phyloP scores from a whole-genome alignment of 2,888 invertebrate species.

The Mythimna loreyi region DNA sequence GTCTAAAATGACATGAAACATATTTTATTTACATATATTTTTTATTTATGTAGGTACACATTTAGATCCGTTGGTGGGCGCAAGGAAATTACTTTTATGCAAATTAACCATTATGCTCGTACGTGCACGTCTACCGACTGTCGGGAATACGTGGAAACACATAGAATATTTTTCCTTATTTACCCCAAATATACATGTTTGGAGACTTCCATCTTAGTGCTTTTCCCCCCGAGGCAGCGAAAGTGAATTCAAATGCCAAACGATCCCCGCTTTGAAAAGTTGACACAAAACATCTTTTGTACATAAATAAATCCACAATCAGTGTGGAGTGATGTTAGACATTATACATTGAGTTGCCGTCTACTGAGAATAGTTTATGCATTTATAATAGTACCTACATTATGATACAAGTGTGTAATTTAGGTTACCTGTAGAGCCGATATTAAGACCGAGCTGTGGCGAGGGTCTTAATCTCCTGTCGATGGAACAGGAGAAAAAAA shows the following conservation, averaged over 20 bases:
- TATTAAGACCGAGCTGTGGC: no score
- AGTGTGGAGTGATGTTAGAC: conserved; percentile 11
- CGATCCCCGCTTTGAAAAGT: conserved; percentile 18
- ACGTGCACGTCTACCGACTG: conserved; percentile 67
- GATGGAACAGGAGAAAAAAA: no score
- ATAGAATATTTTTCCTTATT: conserved; percentile 35
- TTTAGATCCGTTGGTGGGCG: conserved; percentile 40
- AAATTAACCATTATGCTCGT: conserved; percentile 76
- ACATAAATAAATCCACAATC: conserved; percentile 30
- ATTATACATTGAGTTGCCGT: background rate
- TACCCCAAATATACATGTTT: conserved; percentile 32
- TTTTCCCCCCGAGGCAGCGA: conserved; percentile 30
- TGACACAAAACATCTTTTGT: conserved; percentile 28
- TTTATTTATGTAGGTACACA: conserved; percentile 4
- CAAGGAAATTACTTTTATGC: conserved; percentile 83
- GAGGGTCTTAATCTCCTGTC: no score
- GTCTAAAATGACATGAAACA: conserved; percentile 40
- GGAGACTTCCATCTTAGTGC: conserved; percentile 22
- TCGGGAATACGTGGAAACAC: conserved; percentile 20
- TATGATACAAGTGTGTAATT: no score
- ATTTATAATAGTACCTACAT: background rate
- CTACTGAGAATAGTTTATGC: background rate
- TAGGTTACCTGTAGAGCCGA: no score
- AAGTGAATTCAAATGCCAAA: conserved; percentile 40
- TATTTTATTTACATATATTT: conserved; percentile 36